Conservation (phyloP, 2,888 invertebrate species). For the Heliconius erato region DNA sequence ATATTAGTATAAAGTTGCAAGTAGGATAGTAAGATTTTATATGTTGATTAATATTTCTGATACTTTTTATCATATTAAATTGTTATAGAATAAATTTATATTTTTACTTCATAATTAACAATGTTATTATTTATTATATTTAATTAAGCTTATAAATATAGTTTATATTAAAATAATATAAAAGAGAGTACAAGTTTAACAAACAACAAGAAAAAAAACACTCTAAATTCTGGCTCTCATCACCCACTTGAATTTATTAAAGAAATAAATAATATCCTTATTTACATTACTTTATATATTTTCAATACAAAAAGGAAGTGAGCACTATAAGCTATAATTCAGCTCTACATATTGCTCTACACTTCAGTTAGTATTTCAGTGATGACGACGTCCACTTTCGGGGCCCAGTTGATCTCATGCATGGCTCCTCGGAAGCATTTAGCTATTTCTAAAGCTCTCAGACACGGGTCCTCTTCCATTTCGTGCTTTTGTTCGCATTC, state of each 20-base stretch:
- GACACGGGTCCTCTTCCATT: conserved; percentile 62
- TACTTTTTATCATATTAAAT: no score
- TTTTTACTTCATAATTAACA: no score
- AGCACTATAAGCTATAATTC: not conserved
- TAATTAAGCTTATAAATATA: no score
- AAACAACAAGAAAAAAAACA: no score
- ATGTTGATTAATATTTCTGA: no score
- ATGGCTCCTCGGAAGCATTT: conserved; percentile 71
- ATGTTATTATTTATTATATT: no score
- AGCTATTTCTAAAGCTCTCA: conserved; percentile 67
- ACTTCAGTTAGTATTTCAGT: conserved; percentile 69
- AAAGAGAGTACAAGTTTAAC: no score
- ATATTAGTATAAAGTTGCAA: no score
- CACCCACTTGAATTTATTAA: not conserved
- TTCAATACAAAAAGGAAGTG: not conserved
- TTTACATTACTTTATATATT: not conserved
- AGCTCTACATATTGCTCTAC: conserved; percentile 43
- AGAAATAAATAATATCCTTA: not conserved
- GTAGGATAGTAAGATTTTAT: no score
- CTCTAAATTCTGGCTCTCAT: no score
- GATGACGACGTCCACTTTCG: conserved; percentile 66
- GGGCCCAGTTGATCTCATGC: conserved; percentile 69
- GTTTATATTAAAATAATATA: no score
- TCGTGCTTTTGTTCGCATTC: conserved; percentile 64
- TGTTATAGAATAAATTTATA: no score